Base-by-base conservation (phyloP, 2,888 invertebrate species). In the Heliconius erato region DNA sequence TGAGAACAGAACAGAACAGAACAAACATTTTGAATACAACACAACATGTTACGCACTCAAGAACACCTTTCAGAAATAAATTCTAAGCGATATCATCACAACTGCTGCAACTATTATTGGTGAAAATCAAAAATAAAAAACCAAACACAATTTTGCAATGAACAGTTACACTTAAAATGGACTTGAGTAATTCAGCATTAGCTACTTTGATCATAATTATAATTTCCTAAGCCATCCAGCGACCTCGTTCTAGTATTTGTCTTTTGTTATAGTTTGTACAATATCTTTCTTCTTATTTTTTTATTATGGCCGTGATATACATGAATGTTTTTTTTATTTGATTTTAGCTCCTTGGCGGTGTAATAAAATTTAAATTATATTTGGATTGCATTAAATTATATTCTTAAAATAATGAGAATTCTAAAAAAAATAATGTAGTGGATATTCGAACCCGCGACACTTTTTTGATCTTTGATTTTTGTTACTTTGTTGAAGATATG, bases 191-290 rank as follows among this genome's bases (percentile, higher is more conserved):
- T 67, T 67, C 23, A 78, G 28, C 49, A 23, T 9, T 77, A 28
- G 77, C 28, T 44, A 26, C 19, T 80, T 68, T 76, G 82, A 82
- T 80, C n/a, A 78, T 79, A 82, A 82, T 84, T 82, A 84, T 67
- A 83, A 80, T 84, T 81, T 78, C 84, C 65, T 83, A 87, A 89
- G 90, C 89, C 91, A 90, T 89, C 83, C 71, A 23, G 69, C 49
- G 84, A 59, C 84, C 84, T 84, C 77, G 84, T 82, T 82, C 84
- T 59, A 82, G 82, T 79, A 83, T 83, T 82, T 76, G 72, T 76
- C 76, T 63, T 80, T 71, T 80, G 81, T 81, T 54, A 28, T 26
- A 49, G 59, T 54, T 84, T 84, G 84, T 84, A 84, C 79, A 80
- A 80, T 74, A 74, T 74, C 68, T 82, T 83, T 69, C 74, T 82